phyloP scores from a whole-genome alignment of 2,797 vertebrate genomes.

The Malurus splendens region DNA sequence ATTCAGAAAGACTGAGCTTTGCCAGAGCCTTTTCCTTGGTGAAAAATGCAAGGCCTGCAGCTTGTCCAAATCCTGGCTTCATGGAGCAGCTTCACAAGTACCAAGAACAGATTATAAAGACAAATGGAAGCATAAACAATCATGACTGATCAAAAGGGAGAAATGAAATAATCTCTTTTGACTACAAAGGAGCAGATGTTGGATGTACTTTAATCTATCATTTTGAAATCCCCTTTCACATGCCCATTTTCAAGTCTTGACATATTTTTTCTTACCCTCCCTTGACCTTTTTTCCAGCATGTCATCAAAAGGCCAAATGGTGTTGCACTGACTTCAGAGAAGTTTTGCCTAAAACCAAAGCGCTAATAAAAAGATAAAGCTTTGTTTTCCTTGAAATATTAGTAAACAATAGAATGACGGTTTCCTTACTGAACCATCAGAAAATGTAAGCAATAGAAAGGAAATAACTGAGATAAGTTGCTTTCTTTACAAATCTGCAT shows the following conservation, averaged over 20 bases:
- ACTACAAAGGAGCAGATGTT: not conserved
- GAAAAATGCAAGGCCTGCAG: constrained; percentile 80
- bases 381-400: not conserved
- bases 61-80: constrained; percentile 89
- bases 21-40: constrained; percentile 83
- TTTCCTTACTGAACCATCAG: not conserved
- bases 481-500: not conserved
- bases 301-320: not conserved
- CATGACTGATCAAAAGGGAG: not conserved
- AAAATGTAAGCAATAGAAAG: not conserved
- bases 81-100: constrained; percentile 85
- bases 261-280: not conserved
- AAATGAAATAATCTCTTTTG: not conserved
- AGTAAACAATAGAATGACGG: not conserved
- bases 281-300: not conserved
- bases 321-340: not conserved
- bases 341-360: not conserved
- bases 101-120: constrained; percentile 60
- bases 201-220: not conserved
- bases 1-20: constrained; percentile 80
- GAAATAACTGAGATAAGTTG: not conserved
- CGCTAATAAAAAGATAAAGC: not conserved
- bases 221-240: not conserved
- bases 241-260: not conserved
- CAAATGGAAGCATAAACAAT: constrained; percentile 42